Base-by-base conservation (phyloP, 1,140 invertebrate genomes). In the Drosophila arawakana region DNA sequence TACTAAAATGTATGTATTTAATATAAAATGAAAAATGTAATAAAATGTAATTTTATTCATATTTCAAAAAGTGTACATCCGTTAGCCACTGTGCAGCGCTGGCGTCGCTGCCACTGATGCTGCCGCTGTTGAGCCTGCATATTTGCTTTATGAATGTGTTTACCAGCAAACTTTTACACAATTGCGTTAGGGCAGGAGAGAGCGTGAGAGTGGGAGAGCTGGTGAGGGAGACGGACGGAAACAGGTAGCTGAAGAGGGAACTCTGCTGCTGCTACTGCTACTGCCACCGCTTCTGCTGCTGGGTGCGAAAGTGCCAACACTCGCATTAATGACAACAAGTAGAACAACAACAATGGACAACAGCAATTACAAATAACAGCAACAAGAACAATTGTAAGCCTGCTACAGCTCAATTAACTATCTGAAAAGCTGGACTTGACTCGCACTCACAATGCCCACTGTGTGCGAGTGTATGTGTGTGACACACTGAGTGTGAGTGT, bases 101-200 rank as follows among this genome's bases (percentile, higher is more conserved):
- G 46, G 11, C 49, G n/a, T 52, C 25, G 49, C n/a, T 11, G 50
- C 34, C 49, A 25, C 21, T 18, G 10, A 11, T 39, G 46, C 34
- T 30, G 60, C 50, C 47, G 60, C 41, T 35, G 59, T 34, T 60
- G 52, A 62, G 83, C 76, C 75, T 82, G 72, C 82, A 88, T 88
- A 88, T 88, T 88, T 88, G 77, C 83, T 88, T 88, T 88, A 88
- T 88, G 83, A 88, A 88, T 88, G 83, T 88, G 83, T 88, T 88
- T 88, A 88, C 83, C 83, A 88, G 83, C 70, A 88, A 86, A 86
- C 80, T 88, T 86, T 86, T 60, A 49, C 73, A 78, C 69, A 72
- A 62, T 69, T 55, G 37, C 21, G 50, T 52, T 41, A 43, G 34
- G n/a, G 47, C 9, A 30, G 7, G 37, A 41, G 34, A 15, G 1